Base-by-base conservation (phyloP, 2,113 vertebrate genomes). In the Jaculus jaculus region DNA sequence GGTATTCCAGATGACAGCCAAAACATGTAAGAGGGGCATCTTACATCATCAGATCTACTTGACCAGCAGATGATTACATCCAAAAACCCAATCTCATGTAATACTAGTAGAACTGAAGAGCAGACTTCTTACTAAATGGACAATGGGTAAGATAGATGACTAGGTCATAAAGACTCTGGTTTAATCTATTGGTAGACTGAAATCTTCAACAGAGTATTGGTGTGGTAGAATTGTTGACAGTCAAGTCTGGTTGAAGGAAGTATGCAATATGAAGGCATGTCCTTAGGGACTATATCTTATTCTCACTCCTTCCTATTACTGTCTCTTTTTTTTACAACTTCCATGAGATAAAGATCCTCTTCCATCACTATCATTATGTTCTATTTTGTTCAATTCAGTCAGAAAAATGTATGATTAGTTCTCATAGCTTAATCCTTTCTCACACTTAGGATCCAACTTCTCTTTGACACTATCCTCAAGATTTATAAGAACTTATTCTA, bases 311-410 rank as follows among this genome's bases (percentile, higher is more conserved):
- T 54, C 15, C 54, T 54, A 12, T 54, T 54, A 54, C 54, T 47
- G 42, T 8, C 42, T 54, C 15, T 54, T 54, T 54, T 12, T 54
- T 54, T 54, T 54, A 54, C 54, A 54, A 10, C 54, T 54, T 16
- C 54, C 54, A 54, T 16, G 15, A 15, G 54, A 16, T 54, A 16
- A 54, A 54, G 54, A 15, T 54, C 15, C 54, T 15, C 54, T 54
- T 54, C 54, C 54, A 54, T 16, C 6, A 54, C 15, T 54, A 15
- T 54, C 11, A 54, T 54, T 10, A 16, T 54, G 54, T 54, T 12
- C 42, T 74, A 47, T 16, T 90, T 90, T 85, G 24, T 16, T 69
- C 90, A 90, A 88, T 68, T 94, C 32, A 88, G 34, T 42, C 24
- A 88, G 24, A 34, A 94, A 93, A 90, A 92, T 72, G 20, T 23